Evolutionary conservation across 1,140 invertebrate genomes (phyloP).

Genomic region (Micrasema longulum): DNA sequence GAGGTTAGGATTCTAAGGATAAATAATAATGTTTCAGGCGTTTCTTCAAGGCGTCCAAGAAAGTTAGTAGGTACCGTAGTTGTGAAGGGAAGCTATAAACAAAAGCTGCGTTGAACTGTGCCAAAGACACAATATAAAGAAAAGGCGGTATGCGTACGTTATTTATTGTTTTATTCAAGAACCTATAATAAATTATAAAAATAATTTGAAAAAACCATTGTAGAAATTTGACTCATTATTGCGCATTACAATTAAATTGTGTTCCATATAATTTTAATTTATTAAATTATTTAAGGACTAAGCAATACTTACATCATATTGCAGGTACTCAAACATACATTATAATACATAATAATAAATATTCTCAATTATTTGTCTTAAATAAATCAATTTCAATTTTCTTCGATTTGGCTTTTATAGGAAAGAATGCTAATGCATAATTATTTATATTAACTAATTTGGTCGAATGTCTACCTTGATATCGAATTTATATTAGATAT

Average conservation of each 20-base stretch:
- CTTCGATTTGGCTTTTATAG: slow-evolving; percentile 28
- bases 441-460: slow-evolving; percentile 20
- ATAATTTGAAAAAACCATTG: neutral
- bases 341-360: neutral
- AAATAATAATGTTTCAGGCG: too few relatives aligned
- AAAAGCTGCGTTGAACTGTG: too few relatives aligned
- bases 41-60: too few relatives aligned
- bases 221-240: slow-evolving; percentile 2
- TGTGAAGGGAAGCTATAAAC: too few relatives aligned
- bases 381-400: slow-evolving; percentile 16
- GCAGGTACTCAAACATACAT: slow-evolving; percentile 23
- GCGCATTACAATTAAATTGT: slow-evolving; percentile 25
- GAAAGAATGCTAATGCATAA: slow-evolving; percentile 29
- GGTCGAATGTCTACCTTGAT: slow-evolving; percentile 17
- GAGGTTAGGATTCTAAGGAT: too few relatives aligned
- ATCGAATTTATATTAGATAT: neutral
- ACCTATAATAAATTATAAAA: slow-evolving; percentile 5
- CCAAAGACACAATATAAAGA: too few relatives aligned
- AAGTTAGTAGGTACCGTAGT: too few relatives aligned
- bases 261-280: neutral
- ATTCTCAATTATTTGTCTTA: slow-evolving; percentile 1
- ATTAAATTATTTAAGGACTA: slow-evolving; percentile 5
- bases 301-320: slow-evolving; percentile 9
- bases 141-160: neutral
- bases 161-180: slow-evolving; percentile 1